phyloP scores from a whole-genome alignment of 2,888 invertebrate genomes.

The Chymomyza fuscimana region DNA sequence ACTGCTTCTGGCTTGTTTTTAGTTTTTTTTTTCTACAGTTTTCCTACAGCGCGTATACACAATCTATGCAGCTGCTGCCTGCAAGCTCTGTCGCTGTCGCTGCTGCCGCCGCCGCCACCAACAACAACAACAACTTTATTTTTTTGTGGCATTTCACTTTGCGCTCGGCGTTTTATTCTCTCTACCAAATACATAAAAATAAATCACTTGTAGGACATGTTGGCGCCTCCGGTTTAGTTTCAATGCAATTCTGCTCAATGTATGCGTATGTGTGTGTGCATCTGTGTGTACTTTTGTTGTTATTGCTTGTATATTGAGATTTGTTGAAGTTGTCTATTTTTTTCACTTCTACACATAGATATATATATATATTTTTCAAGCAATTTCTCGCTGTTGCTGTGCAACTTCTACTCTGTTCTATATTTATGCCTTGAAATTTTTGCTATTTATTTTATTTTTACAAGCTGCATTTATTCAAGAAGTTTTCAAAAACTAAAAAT shows the following conservation, averaged over 20 bases:
- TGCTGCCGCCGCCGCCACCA: slow-evolving; percentile 24
- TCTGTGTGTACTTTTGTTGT: slow-evolving; percentile 43
- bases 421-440: background rate
- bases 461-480: background rate
- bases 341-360: slow-evolving; percentile 1
- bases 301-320: slow-evolving; percentile 63
- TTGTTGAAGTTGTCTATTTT: slow-evolving; percentile 53
- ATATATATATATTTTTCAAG: slow-evolving; percentile 3
- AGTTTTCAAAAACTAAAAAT: background rate
- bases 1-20: slow-evolving; percentile 26
- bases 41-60: too few relatives aligned
- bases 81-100: slow-evolving; percentile 25
- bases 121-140: slow-evolving; percentile 47
- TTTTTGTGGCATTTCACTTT: slow-evolving; percentile 64
- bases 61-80: too few relatives aligned
- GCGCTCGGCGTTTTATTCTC: slow-evolving; percentile 21
- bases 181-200: slow-evolving; percentile 75
- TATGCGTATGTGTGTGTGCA: slow-evolving; percentile 25
- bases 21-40: slow-evolving; percentile 18
- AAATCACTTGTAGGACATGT: slow-evolving; percentile 78
- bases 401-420: background rate
- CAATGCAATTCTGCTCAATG: slow-evolving; percentile 21
- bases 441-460: background rate
- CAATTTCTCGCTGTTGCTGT: background rate
- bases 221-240: slow-evolving; percentile 76